Evolutionary conservation across 1,140 invertebrate species (phyloP), one percentile per base, ranked within the genome.

Genomic region (Papilio helenus): DNA sequence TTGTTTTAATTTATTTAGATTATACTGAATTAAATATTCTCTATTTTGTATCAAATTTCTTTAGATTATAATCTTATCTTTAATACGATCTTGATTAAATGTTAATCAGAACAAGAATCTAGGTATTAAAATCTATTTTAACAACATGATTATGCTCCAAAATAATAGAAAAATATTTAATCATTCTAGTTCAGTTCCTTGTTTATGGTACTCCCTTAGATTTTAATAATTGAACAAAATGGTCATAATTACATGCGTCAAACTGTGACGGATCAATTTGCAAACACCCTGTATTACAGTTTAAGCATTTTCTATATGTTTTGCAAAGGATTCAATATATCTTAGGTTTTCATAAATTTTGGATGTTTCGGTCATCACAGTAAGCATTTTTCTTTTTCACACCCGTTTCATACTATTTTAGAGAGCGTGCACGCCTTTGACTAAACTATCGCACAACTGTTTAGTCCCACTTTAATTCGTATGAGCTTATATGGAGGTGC

Each of bases 1-100:
- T 49, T 49, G 72, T 76, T 76, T 76, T 7, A 51, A 51, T n/a
- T 51, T 55, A 58, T 55, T 20, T 55, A n/a, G 18, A 55, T 55
- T 55, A 55, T 20, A 20, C 51, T 2, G 51, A 55, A 55, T 55
- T 55, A 26, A 61, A 26, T 29, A 26, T 61, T 61, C 23, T 26
- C 23, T 26, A 61, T 61, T 23, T 2, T 61, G 20, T 61, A 61
- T 61, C 58, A 61, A 12, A 61, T 61, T 61, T 26, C 58, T 2
- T 55, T 55, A 55, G 51, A n/a, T 61, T 26, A 61, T 29, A 14
- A 61, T 23, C 58, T 61, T 12, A 61, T 61, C 23, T 61, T 61
- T 18, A 12, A 61, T 61, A 14, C 23, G 8, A 61, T 61, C 58
- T 61, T 61, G 58, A 61, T 26, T 23, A 58, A 58, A 58, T 58